Evolutionary conservation across 1,140 invertebrate species (phyloP), one percentile per base, ranked within the genome.

Genomic region (Antheraea mylitta): DNA sequence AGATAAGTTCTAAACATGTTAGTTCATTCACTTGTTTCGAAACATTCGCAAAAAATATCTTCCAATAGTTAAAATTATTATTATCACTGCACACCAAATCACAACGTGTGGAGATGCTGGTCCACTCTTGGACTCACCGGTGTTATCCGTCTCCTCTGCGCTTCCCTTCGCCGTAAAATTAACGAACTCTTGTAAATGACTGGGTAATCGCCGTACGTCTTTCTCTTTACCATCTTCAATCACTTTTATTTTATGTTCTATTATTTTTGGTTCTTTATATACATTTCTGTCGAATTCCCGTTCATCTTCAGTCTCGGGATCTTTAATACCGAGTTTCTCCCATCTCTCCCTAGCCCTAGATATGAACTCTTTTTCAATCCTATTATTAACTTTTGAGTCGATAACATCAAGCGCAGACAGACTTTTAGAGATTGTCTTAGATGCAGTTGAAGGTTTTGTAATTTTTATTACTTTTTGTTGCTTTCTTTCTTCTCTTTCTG

Each of bases 381-480:
- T 85, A 77, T 93, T 93, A 58, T 92, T 93, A 69, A 93, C 91
- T 74, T 93, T 92, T 66, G 85, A 85, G 3, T 93, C 86, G 7
- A 90, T 79, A 19, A 77, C 67, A 68, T 90, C 82, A 36, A 92
- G 71, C 10, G 75, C 69, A 58, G 74, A 86, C 79, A 87, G 81
- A 71, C 90, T 92, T 82, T 89, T 89, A 7, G 85, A 90, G 61
- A 85, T 77, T n/a, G 68, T 69, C 68, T 72, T 71, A 42, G 37
- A 38, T 37, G 58, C 62, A 37, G 9, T 37, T 68, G 71, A 80
- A 61, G 82, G 77, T 68, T 86, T 85, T 4, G 93, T 94, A 63
- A 97, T 94, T 91, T 96, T 96, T 18, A 97, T 95, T 16, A 97
- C 93, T 86, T 96, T 97, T 37, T 96, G 94, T 62, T 96, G 94